phyloP scores from a whole-genome alignment of 2,888 invertebrate genomes.

The Steinernema hermaphroditum region DNA sequence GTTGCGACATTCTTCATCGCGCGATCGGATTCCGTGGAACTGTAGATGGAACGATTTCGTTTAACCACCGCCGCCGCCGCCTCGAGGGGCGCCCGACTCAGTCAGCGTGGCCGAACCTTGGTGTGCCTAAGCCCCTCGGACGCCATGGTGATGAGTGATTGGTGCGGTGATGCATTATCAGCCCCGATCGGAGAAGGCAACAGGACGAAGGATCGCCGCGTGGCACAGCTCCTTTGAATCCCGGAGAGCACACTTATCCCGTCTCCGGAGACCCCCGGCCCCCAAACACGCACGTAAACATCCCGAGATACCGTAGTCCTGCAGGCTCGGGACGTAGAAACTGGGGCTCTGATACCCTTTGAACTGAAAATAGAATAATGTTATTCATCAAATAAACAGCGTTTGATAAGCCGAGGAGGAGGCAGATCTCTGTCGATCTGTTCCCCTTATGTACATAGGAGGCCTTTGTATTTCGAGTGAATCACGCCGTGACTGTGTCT shows the following conservation, averaged over 20 bases:
- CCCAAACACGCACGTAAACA: too few species aligned
- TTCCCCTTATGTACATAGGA: slow-evolving; percentile 19
- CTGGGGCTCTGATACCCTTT: background rate
- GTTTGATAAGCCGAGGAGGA: slow-evolving; percentile 26
- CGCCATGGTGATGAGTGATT: slow-evolving; percentile 21
- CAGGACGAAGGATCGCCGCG: slow-evolving; percentile 6
- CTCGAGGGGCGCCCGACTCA: background rate
- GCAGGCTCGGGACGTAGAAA: background rate
- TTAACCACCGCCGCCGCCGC: background rate
- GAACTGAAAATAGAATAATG: slow-evolving; percentile 14
- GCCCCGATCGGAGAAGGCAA: slow-evolving; percentile 30
- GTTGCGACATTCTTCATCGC: slow-evolving; percentile 16
- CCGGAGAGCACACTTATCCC: slow-evolving; percentile 15
- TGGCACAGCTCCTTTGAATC: slow-evolving; percentile 28
- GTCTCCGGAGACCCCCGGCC: too few species aligned
- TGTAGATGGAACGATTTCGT: slow-evolving; percentile 28
- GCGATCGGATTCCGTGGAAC: slow-evolving; percentile 28
- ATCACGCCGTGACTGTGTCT: slow-evolving; percentile 14
- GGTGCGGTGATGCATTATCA: slow-evolving; percentile 26
- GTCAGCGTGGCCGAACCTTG: background rate
- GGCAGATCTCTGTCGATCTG: background rate
- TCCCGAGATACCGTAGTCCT: too few species aligned
- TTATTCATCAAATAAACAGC: slow-evolving; percentile 19
- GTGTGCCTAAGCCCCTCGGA: background rate
- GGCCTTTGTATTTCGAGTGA: slow-evolving; percentile 4